These are phyloP conservation scores for Emberiza fucata DNA, from an alignment of 2,113 vertebrate genomes.

Conservation along the genomic window DNA sequence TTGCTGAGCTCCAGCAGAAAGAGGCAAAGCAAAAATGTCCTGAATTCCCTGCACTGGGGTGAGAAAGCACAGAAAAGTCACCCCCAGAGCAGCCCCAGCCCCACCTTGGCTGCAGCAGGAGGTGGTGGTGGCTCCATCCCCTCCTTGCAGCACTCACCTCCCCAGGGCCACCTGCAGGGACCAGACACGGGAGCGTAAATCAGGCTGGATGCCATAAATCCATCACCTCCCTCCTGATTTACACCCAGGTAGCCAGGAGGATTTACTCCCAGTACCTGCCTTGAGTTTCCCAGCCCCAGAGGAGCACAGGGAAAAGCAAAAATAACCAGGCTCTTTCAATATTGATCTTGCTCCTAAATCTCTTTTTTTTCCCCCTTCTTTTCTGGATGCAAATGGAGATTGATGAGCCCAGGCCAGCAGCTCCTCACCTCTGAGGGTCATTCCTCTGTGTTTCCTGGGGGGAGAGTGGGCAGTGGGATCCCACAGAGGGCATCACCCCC, in stretches of 20 bases:
- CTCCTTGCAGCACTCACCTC: background rate
- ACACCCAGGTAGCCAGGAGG: background rate
- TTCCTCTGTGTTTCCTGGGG: rapidly evolving
- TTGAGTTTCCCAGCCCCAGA: background rate
- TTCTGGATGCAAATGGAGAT: conserved; percentile 16
- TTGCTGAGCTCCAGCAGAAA: background rate
- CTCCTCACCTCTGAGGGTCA: background rate
- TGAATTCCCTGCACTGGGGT: background rate
- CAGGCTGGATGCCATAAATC: background rate
- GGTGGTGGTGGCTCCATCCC: background rate
- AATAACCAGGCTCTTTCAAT: background rate
- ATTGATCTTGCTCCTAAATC: conserved; percentile 19
- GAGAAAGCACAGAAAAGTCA: background rate
- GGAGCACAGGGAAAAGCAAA: background rate
- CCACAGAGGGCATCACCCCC: background rate
- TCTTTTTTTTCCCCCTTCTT: background rate
- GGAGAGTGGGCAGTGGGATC: background rate
- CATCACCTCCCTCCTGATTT: conserved; percentile 2
- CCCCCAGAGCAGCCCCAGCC: background rate
- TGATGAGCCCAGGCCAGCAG: background rate
- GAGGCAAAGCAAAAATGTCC: background rate
- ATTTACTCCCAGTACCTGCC: background rate
- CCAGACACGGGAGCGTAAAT: background rate
- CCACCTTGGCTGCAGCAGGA: background rate
- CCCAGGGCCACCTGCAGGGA: background rate